phyloP scores from a whole-genome alignment of 2,888 invertebrate genomes.

The Oscheius sp. region DNA sequence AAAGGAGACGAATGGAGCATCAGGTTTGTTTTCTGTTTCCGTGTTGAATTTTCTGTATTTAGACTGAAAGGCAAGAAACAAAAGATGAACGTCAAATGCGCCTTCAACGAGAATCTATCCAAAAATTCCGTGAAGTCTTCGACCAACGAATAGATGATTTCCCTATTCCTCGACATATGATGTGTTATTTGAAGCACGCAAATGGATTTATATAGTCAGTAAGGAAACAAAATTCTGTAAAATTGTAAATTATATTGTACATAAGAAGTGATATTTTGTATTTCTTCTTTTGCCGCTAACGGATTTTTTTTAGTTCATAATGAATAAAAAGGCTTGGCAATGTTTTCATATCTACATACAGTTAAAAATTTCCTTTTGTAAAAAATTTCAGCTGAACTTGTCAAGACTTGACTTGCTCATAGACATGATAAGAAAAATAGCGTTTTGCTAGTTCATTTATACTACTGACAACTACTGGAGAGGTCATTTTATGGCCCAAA shows the following conservation, averaged over 20 bases:
- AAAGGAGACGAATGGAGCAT: slow-evolving; percentile 2
- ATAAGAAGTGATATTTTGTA: neutral
- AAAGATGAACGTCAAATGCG: slow-evolving; percentile 18
- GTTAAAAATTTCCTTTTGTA: too few species aligned
- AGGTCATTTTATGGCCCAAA: slow-evolving; percentile 1
- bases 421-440: too few species aligned
- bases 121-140: slow-evolving; percentile 4
- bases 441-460: too few species aligned
- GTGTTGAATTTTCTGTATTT: neutral
- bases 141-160: neutral
- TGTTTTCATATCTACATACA: too few species aligned
- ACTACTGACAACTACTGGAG: too few species aligned
- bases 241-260: slow-evolving; percentile 5
- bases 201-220: neutral
- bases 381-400: too few species aligned
- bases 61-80: slow-evolving; percentile 11
- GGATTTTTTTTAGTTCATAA: neutral
- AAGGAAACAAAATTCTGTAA: neutral
- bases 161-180: slow-evolving; percentile 11
- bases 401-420: too few species aligned
- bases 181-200: slow-evolving; percentile 7
- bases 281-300: neutral
- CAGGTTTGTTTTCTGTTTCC: neutral
- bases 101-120: slow-evolving; percentile 1
- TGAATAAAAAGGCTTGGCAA: too few species aligned